These are phyloP conservation scores for Cephus pygmeus DNA, from an alignment of 2,888 invertebrate genomes.

Conservation along the genomic window DNA sequence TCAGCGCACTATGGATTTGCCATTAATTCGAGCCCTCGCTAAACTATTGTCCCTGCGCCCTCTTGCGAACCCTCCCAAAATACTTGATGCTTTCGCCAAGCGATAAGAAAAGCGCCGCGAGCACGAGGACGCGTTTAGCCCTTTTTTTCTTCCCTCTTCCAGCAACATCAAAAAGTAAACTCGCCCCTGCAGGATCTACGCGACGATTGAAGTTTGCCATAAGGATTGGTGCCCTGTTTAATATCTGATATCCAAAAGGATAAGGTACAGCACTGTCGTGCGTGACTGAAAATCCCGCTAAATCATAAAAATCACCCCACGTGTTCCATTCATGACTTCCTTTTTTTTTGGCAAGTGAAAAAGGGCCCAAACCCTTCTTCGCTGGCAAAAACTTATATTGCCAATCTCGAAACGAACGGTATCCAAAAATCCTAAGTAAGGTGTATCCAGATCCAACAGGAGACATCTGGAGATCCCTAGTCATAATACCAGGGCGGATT, in stretches of 20 bases:
- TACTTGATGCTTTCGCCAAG: background rate
- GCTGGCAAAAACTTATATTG: background rate
- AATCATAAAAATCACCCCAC: background rate
- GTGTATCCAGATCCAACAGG: background rate
- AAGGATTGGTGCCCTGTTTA: background rate
- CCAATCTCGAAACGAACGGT: background rate
- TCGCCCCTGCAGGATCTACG: background rate
- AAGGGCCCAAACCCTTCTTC: background rate
- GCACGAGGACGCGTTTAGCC: background rate
- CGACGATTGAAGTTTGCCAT: background rate
- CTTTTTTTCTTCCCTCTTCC: background rate
- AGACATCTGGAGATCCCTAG: background rate
- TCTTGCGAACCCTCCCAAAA: constrained; percentile 18
- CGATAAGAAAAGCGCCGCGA: background rate
- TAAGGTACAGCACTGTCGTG: background rate
- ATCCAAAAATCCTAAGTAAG: background rate
- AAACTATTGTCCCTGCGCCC: constrained; percentile 51
- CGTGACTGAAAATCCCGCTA: background rate
- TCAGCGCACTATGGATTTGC: constrained; percentile 59
- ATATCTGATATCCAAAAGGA: background rate
- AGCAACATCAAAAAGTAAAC: background rate
- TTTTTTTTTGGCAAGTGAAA: background rate
- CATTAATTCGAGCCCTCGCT: constrained; percentile 56
- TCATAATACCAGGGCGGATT: constrained; percentile 40
- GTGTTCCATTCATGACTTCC: background rate